Conservation (phyloP, 2,113 vertebrate species). For the Psilopsiagon aymara region DNA sequence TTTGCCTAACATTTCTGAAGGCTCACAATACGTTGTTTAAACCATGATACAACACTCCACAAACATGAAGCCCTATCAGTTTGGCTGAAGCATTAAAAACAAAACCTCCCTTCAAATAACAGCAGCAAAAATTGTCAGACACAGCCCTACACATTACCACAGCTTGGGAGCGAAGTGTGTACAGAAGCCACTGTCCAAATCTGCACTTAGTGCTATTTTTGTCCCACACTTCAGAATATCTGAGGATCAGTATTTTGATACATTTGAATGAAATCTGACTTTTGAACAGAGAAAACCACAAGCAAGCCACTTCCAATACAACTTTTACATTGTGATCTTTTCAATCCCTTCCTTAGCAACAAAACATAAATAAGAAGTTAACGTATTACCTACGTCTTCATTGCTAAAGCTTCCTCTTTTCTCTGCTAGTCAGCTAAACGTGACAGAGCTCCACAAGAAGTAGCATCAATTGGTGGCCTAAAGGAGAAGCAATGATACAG, state of each 20-base stretch:
- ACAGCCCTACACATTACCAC: not conserved
- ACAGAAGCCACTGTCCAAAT: not conserved
- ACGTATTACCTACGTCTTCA: slow-evolving; percentile 1
- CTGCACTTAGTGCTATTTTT: not conserved
- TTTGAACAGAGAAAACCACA: not conserved
- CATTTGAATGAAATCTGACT: not conserved
- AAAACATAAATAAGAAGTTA: not conserved
- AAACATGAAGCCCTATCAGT: not conserved
- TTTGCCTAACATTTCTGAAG: not conserved
- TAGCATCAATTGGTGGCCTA: not conserved
- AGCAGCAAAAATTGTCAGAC: not conserved
- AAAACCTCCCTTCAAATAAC: not conserved
- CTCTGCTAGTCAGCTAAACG: not conserved
- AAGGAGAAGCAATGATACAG: not conserved
- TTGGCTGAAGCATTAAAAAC: not conserved
- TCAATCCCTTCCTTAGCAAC: not conserved
- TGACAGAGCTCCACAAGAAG: not conserved
- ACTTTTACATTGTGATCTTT: not conserved
- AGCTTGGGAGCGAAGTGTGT: not conserved
- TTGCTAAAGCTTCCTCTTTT: not conserved
- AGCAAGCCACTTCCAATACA: not conserved
- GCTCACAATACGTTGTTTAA: not conserved
- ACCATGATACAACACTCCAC: not conserved
- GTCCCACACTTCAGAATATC: not conserved
- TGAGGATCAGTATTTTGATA: not conserved